Evolutionary conservation across 2,888 invertebrate species (phyloP), one percentile per base, ranked within the genome.

Genomic region (Thera obeliscata): DNA sequence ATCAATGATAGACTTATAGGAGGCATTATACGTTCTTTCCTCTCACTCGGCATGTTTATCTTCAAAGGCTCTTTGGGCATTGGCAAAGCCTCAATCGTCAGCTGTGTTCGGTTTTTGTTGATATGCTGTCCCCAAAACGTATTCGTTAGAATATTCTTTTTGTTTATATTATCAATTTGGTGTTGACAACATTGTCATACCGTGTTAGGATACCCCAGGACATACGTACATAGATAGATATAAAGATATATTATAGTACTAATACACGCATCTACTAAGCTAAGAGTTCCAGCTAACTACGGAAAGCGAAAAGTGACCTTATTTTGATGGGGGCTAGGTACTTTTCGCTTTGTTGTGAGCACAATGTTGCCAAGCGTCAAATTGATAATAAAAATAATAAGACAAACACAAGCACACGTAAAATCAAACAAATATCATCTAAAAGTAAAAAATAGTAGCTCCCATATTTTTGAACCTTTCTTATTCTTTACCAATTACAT

Each of bases 311-410:
- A 90, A 90, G 86, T 81, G 76, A 84, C 86, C 79, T 72, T 76
- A 71, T 70, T 60, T 75, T 73, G 74, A 57, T 60, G 36, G 59
- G 3, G 2, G 11, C 57, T 81, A 80, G 84, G 84, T 77, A 81
- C 85, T 88, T 89, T 90, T 89, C 86, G 87, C 90, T 89, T 90
- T 88, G 80, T 75, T 85, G 90, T 92, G 93, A 93, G 92, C 93
- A 92, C 93, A 93, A 93, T 93, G 93, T 93, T 93, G 93, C 93
- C 93, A 93, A 93, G 92, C 93, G 85, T 91, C 93, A 89, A 93
- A 93, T 93, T 93, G 93, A 93, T 93, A 93, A 93, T 92, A 92
- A 91, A 89, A 87, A 79, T 79, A 50, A 76, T 79, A 88, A 86
- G 87, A 90, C 89, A 91, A 89, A 90, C 91, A 92, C 90, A 93